phyloP scores from a whole-genome alignment of 1,140 invertebrate genomes.

The Zophobas atratus region DNA sequence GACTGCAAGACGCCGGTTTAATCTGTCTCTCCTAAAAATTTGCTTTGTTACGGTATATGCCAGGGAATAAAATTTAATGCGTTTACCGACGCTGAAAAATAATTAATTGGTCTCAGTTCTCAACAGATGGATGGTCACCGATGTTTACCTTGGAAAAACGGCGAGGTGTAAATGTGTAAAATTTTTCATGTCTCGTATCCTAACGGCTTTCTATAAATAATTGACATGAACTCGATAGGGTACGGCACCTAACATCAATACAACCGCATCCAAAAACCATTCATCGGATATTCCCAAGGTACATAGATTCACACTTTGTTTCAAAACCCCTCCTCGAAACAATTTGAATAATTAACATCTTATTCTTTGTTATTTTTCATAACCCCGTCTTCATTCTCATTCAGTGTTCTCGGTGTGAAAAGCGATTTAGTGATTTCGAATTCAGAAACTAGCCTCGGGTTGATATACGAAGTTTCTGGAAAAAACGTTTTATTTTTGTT shows the following conservation, averaged over 20 bases:
- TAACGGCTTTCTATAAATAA: constrained; percentile 43
- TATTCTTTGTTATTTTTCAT: no score
- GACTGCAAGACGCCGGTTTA: neutral
- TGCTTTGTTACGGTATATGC: constrained; percentile 10
- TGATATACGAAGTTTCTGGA: constrained; percentile 22
- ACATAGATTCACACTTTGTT: constrained; percentile 19
- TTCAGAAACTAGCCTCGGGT: neutral
- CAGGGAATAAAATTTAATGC: neutral
- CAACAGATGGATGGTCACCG: constrained; percentile 17
- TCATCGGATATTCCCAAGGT: constrained; percentile 21
- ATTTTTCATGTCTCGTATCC: constrained; percentile 34
- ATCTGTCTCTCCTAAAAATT: neutral
- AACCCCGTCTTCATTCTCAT: no score
- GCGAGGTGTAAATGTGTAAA: constrained; percentile 42
- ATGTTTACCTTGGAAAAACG: constrained; percentile 38
- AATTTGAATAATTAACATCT: constrained; percentile 10
- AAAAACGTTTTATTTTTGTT: constrained; percentile 21
- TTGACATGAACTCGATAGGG: constrained; percentile 37
- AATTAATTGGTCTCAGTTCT: constrained; percentile 22
- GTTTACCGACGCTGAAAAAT: constrained; percentile 13
- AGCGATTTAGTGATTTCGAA: constrained; percentile 12
- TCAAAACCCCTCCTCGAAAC: neutral
- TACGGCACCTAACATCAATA: constrained; percentile 22
- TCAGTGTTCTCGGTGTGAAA: neutral
- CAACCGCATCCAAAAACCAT: constrained; percentile 26